Conservation (phyloP, 2,113 vertebrate genomes). For the Nerophis lumbriciformis region DNA sequence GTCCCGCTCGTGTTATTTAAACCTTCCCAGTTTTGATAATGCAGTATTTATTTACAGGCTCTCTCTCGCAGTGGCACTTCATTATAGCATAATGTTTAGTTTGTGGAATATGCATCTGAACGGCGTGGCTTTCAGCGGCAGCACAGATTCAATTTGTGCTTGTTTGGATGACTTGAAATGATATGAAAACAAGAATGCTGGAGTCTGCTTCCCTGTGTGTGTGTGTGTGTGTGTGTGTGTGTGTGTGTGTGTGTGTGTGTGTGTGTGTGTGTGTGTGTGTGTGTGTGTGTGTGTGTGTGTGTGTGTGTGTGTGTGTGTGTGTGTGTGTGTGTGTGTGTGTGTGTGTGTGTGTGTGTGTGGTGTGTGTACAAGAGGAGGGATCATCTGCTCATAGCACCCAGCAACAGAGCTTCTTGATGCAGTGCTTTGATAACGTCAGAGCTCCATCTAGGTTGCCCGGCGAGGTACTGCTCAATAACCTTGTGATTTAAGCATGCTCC, state of each 20-base stretch:
- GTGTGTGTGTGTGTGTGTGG: background rate
- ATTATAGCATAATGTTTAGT: slow-evolving; percentile 5
- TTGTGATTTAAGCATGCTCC: slow-evolving; percentile 46
- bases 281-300: background rate
- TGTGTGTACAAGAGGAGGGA: slow-evolving; percentile 28
- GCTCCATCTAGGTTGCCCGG: slow-evolving; percentile 76
- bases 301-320: background rate
- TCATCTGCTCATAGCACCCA: slow-evolving; percentile 59
- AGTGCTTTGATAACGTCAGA: slow-evolving; percentile 75
- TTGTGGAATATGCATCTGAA: slow-evolving; percentile 18
- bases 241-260: background rate
- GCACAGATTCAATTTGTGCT: slow-evolving; percentile 16
- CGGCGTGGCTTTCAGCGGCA: slow-evolving; percentile 12
- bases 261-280: background rate
- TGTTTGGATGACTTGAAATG: slow-evolving; percentile 34
- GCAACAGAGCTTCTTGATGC: slow-evolving; percentile 65
- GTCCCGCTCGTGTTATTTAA: slow-evolving; percentile 8
- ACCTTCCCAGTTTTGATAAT: slow-evolving; percentile 16
- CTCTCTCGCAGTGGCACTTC: slow-evolving; percentile 10
- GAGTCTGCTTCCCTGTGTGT: slow-evolving; percentile 21
- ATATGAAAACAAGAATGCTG: slow-evolving; percentile 32
- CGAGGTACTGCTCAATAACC: slow-evolving; percentile 70
- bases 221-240: background rate
- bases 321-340: background rate
- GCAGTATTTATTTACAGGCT: slow-evolving; percentile 21